Conservation (phyloP, 2,113 vertebrate species). For the Notarius lentiginosus region DNA sequence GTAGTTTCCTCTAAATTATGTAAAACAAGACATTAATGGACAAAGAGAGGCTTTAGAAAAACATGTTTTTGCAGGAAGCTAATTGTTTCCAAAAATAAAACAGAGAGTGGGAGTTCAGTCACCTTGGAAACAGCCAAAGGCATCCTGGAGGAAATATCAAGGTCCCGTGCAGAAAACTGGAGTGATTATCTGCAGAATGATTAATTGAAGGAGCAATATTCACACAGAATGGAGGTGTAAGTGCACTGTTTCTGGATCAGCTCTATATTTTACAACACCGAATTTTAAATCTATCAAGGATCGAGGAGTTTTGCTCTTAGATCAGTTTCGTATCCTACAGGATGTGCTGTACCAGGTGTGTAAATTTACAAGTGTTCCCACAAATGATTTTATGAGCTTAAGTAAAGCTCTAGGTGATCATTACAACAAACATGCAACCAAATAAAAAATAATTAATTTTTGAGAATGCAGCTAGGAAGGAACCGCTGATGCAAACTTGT, state of each 20-base stretch:
- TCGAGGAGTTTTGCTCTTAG: neutral
- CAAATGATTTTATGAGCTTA: neutral
- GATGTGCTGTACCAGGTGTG: neutral
- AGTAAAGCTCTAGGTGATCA: neutral
- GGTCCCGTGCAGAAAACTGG: slow-evolving; percentile 12
- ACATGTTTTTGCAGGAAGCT: slow-evolving; percentile 25
- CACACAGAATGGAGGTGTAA: neutral
- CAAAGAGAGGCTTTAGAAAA: slow-evolving; percentile 4
- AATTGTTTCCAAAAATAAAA: slow-evolving; percentile 52
- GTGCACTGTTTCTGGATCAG: neutral
- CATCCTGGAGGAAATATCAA: slow-evolving; percentile 29
- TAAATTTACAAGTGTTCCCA: neutral
- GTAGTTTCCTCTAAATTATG: slow-evolving; percentile 5
- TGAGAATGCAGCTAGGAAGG: neutral
- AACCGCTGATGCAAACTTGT: slow-evolving; percentile 11
- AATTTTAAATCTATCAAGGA: neutral
- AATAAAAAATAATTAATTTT: neutral
- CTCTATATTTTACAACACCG: neutral
- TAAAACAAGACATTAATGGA: neutral
- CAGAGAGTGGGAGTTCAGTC: slow-evolving; percentile 35
- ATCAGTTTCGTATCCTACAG: neutral
- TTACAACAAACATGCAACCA: neutral
- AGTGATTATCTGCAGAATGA: neutral
- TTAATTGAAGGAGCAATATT: neutral
- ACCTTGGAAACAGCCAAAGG: slow-evolving; percentile 46